Evolutionary conservation across 2,797 vertebrate genomes (phyloP).

Genomic region (Rhincodon typus): DNA sequence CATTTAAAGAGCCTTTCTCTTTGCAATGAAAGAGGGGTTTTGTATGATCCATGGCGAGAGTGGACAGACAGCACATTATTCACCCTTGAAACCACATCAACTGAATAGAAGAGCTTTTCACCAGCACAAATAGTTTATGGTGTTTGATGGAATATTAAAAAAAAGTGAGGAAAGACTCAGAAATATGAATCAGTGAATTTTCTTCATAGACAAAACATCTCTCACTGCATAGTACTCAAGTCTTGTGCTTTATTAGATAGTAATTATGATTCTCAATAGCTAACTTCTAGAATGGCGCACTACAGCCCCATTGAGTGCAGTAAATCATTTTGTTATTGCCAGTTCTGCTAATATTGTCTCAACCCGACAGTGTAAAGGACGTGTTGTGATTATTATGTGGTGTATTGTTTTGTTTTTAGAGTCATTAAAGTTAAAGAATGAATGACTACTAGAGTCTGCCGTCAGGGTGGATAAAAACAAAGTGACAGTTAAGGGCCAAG

Average conservation of each 20-base stretch:
- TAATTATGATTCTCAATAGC: neutral
- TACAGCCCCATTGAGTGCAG: neutral
- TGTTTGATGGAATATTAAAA: neutral
- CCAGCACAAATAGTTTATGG: neutral
- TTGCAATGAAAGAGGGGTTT: constrained; percentile 8
- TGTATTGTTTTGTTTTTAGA: neutral
- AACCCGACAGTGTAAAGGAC: neutral
- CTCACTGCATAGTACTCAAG: neutral
- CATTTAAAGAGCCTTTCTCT: neutral
- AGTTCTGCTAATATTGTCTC: neutral
- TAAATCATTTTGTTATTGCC: neutral
- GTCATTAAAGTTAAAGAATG: neutral
- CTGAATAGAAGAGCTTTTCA: neutral
- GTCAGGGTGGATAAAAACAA: neutral
- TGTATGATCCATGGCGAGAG: neutral
- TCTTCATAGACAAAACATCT: neutral
- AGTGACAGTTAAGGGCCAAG: neutral
- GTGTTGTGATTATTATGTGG: neutral
- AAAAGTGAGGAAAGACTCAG: neutral
- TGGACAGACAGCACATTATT: constrained; percentile 10
- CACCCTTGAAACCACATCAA: constrained; percentile 8
- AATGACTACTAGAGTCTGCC: neutral
- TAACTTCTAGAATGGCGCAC: neutral
- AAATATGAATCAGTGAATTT: constrained; percentile 12
- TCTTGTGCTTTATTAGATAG: neutral